These are phyloP conservation scores for Lytechinus variegatus DNA, from an alignment of 35 echinoderm and acorn worm species.

Conservation along the genomic window DNA sequence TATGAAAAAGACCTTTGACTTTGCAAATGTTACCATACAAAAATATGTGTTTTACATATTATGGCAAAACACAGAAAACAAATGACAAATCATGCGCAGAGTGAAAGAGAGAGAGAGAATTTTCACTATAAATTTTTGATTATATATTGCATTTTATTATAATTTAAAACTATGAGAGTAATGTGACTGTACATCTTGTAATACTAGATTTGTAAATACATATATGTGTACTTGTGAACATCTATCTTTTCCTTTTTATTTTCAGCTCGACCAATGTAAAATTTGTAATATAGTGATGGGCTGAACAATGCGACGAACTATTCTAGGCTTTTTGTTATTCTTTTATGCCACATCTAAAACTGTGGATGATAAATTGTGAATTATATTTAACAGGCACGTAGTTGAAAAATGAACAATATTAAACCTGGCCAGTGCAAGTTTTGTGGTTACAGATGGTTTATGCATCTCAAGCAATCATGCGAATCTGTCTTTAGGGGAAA, in stretches of 20 bases:
- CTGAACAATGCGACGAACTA: conserved; percentile 8
- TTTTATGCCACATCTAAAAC: background rate
- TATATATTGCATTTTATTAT: background rate
- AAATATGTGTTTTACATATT: too few species aligned
- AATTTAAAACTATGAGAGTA: background rate
- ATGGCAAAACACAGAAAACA: background rate
- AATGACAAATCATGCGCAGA: background rate
- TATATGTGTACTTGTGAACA: conserved; percentile 43
- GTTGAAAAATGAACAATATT: background rate
- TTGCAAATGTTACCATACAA: background rate
- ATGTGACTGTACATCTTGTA: conserved; percentile 38
- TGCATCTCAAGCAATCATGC: background rate
- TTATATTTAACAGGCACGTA: background rate
- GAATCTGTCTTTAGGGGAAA: background rate
- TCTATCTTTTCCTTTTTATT: background rate
- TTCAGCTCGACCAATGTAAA: conserved; percentile 22
- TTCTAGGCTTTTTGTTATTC: background rate
- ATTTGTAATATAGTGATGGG: conserved; percentile 21
- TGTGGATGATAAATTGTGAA: background rate
- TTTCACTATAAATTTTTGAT: background rate
- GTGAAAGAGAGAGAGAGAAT: background rate
- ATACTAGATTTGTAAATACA: conserved; percentile 40
- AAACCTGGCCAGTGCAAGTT: background rate
- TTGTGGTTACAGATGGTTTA: background rate
- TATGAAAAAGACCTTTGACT: background rate